phyloP scores from a whole-genome alignment of 2,888 invertebrate species.

The Blastobasis adustella region DNA sequence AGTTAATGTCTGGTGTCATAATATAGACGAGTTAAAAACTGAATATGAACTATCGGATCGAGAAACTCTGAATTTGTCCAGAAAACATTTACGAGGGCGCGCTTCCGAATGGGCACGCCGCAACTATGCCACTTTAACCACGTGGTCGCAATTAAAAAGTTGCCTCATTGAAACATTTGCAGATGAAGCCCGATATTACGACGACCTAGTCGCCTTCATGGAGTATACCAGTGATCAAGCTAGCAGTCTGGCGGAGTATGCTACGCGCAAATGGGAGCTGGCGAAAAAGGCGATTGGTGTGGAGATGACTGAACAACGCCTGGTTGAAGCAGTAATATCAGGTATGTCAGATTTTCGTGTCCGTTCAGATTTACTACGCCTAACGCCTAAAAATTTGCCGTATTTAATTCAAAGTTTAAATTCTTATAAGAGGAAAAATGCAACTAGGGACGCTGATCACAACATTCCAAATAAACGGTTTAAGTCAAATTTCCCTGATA shows the following conservation, averaged over 20 bases:
- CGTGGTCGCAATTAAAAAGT: slow-evolving; percentile 10
- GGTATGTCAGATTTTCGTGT: slow-evolving; percentile 14
- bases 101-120: no score
- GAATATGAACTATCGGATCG: no score
- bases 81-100: no score
- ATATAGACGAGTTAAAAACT: no score
- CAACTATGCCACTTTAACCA: slow-evolving; percentile 10
- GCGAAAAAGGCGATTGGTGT: slow-evolving; percentile 11
- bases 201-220: slow-evolving; percentile 10
- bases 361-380: slow-evolving; percentile 10
- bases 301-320: slow-evolving; percentile 8
- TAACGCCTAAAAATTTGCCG: slow-evolving; percentile 10
- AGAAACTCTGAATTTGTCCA: no score
- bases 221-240: slow-evolving; percentile 14
- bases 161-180: slow-evolving; percentile 13
- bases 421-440: slow-evolving; percentile 6
- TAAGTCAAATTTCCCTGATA: background rate
- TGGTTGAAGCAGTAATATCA: slow-evolving; percentile 11
- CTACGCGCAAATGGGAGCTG: slow-evolving; percentile 11
- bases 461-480: no score
- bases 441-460: slow-evolving; percentile 4
- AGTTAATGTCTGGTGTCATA: no score
- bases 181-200: slow-evolving; percentile 13
- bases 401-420: slow-evolving; percentile 8
- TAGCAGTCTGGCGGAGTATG: slow-evolving; percentile 9